phyloP scores from a whole-genome alignment of 2,113 vertebrate species.

The Paramisgurnus dabryanus region DNA sequence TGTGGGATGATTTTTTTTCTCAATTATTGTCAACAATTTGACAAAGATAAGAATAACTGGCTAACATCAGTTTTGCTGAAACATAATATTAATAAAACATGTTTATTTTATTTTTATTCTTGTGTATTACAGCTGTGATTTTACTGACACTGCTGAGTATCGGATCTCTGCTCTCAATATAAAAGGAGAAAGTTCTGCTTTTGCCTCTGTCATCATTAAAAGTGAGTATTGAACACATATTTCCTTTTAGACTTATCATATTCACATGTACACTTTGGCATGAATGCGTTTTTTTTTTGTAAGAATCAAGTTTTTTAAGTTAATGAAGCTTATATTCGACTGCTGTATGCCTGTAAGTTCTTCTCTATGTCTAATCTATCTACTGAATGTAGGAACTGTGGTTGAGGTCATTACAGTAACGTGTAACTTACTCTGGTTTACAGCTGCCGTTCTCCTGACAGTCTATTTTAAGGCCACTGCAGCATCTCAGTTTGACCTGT shows the following conservation, averaged over 20 bases:
- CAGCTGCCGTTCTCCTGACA: background rate
- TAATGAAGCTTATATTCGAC: background rate
- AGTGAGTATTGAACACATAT: constrained; percentile 75
- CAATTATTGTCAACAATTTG: background rate
- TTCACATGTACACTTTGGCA: background rate
- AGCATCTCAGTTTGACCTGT: background rate
- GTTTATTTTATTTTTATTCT: background rate
- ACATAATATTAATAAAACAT: background rate
- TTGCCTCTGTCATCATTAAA: constrained; percentile 92
- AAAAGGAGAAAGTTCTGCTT: constrained; percentile 87
- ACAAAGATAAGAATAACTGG: background rate
- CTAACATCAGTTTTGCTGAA: background rate
- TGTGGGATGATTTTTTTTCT: background rate
- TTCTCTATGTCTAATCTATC: background rate
- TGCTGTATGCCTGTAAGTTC: background rate
- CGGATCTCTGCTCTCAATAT: constrained; percentile 90
- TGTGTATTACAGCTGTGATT: constrained; percentile 84
- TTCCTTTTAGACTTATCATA: background rate
- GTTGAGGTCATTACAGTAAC: background rate
- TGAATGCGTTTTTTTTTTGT: background rate
- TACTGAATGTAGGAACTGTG: background rate
- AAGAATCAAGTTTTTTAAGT: background rate
- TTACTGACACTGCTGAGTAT: constrained; percentile 93
- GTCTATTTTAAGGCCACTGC: constrained; percentile 21
- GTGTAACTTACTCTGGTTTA: constrained; percentile 24